A percentile compares a stretch with the other conserved stretches of the same genome.
Evolutionary conservation across 2,113 vertebrate genomes (phyloP).

Genomic region (Saiga tatarica): DNA sequence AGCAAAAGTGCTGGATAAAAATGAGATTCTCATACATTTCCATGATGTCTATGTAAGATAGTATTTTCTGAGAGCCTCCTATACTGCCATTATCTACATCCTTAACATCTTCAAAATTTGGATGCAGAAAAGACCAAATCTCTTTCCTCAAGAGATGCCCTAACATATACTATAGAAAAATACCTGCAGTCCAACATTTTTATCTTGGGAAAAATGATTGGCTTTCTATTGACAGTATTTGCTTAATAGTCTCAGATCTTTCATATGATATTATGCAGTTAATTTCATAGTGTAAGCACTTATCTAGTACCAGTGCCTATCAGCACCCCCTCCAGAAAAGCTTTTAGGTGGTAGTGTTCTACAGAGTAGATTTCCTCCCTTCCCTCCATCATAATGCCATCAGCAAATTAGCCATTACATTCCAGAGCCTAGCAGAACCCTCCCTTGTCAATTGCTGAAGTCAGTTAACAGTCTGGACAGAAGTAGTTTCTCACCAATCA

Average conservation of each 20-base stretch:
- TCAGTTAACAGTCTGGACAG: constrained; percentile 22
- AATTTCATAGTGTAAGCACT: neutral
- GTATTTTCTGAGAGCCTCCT: neutral
- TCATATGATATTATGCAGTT: neutral
- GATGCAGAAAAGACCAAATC: neutral
- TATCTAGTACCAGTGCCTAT: neutral
- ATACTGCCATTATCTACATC: neutral
- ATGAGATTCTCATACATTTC: neutral
- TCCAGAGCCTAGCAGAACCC: neutral
- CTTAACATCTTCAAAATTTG: neutral
- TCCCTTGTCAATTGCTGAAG: neutral
- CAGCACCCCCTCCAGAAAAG: neutral
- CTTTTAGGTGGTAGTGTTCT: neutral
- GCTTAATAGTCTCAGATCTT: neutral
- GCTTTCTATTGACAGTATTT: neutral
- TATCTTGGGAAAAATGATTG: neutral
- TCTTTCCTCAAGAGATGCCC: neutral
- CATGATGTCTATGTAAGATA: neutral
- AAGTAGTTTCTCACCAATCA: neutral
- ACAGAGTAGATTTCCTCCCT: neutral
- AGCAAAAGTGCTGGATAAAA: neutral
- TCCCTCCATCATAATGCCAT: neutral
- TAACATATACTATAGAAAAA: neutral
- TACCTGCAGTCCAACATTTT: neutral
- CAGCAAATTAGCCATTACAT: constrained; percentile 22